Percentiles rank a stretch among this genome's conserved stretches.
phyloP scores from a whole-genome alignment of 2,113 vertebrate species.

The Dasyprocta punctata region DNA sequence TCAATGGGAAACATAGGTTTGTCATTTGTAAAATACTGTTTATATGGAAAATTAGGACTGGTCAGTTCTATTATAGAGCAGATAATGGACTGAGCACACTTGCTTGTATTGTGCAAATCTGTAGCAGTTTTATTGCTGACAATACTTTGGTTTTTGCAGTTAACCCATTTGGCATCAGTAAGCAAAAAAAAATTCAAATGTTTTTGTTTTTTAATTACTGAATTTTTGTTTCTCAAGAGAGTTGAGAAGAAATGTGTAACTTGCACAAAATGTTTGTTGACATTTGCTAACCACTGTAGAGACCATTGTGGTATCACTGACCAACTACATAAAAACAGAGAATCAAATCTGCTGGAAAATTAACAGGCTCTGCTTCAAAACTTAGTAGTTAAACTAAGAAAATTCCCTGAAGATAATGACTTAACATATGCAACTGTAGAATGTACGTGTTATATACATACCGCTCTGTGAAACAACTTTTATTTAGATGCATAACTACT shows the following conservation, averaged over 20 bases:
- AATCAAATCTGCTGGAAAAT: background rate
- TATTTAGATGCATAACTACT: background rate
- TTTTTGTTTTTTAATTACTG: background rate
- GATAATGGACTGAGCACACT: background rate
- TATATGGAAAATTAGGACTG: background rate
- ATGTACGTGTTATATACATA: background rate
- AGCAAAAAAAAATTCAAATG: background rate
- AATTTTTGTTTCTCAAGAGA: conserved; percentile 7
- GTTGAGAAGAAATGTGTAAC: conserved; percentile 11
- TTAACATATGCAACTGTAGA: background rate
- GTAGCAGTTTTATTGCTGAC: background rate
- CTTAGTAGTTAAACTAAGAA: background rate
- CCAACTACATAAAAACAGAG: background rate
- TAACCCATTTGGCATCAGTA: background rate
- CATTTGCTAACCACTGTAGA: background rate
- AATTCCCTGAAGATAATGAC: background rate
- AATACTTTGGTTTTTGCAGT: background rate
- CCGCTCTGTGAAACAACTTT: background rate
- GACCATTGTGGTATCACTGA: background rate
- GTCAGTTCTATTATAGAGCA: background rate
- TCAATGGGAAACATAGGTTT: background rate
- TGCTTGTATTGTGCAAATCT: background rate
- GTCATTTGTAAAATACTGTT: background rate
- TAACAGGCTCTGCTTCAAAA: background rate
- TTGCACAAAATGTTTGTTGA: background rate